Evolutionary conservation across 2,888 invertebrate species (phyloP).

Genomic region (Cataglyphis albicans): DNA sequence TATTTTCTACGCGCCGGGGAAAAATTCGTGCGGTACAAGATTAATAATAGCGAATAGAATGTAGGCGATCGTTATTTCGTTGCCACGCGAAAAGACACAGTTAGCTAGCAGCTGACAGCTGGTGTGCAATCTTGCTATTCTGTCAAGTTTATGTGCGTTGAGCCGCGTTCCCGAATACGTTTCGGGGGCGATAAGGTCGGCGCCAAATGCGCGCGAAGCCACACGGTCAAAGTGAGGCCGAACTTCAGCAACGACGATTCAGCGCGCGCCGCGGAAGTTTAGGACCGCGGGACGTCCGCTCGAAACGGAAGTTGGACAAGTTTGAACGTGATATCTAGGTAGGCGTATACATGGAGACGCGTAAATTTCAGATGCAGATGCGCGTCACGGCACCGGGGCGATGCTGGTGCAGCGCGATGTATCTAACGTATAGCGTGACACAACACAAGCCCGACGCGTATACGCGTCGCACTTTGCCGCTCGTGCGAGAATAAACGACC

Average conservation of each 20-base stretch:
- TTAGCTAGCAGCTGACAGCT: background rate
- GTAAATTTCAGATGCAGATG: constrained; percentile 61
- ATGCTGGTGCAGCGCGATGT: background rate
- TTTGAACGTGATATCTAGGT: constrained; percentile 65
- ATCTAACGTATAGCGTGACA: constrained; percentile 9
- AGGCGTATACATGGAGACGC: constrained; percentile 50
- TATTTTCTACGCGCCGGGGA: background rate
- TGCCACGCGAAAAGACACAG: background rate
- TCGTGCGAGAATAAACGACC: constrained; percentile 31
- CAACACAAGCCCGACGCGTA: background rate
- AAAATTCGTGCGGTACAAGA: background rate
- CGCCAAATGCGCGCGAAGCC: constrained; percentile 65
- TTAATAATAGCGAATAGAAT: background rate
- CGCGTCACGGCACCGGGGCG: background rate
- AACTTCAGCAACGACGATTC: constrained; percentile 56
- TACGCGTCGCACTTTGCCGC: background rate
- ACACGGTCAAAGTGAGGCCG: constrained; percentile 70
- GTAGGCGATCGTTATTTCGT: constrained; percentile 3
- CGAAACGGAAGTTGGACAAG: constrained; percentile 64
- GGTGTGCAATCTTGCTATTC: constrained; percentile 32
- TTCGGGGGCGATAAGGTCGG: constrained; percentile 60
- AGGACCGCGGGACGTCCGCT: constrained; percentile 51
- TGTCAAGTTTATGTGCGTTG: constrained; percentile 61
- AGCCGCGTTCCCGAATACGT: constrained; percentile 60
- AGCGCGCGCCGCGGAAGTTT: constrained; percentile 58